These are phyloP conservation scores for Scomber japonicus DNA, from an alignment of 2,113 vertebrate genomes.

Conservation along the genomic window DNA sequence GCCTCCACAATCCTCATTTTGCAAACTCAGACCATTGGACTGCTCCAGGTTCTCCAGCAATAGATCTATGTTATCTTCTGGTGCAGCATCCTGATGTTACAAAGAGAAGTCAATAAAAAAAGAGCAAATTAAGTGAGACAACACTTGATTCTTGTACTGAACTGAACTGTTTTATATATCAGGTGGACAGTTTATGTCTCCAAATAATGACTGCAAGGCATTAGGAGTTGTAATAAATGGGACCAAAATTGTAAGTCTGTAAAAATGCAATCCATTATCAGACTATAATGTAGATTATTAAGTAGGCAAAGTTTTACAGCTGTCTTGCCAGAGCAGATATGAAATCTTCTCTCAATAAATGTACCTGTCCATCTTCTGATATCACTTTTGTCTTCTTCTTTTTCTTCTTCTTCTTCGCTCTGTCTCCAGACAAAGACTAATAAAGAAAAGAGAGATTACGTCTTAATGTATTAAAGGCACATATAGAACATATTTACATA, in stretches of 20 bases:
- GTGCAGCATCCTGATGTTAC: slow-evolving; percentile 74
- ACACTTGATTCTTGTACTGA: background rate
- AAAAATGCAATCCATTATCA: background rate
- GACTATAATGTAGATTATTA: background rate
- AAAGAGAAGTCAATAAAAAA: slow-evolving; percentile 3
- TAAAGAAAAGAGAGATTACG: slow-evolving; percentile 9
- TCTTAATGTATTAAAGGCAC: background rate
- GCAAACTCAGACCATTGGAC: slow-evolving; percentile 78
- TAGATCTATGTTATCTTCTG: slow-evolving; percentile 89
- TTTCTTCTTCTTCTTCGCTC: slow-evolving; percentile 91
- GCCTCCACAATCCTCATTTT: slow-evolving; percentile 74
- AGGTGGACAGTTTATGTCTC: background rate
- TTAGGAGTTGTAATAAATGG: background rate
- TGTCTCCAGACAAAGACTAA: slow-evolving; percentile 78
- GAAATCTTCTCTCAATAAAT: background rate
- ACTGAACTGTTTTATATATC: background rate
- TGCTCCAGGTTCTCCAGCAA: slow-evolving; percentile 90
- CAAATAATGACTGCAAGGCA: background rate
- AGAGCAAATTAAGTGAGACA: background rate
- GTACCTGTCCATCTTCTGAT: slow-evolving; percentile 84
- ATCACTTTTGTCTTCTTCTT: slow-evolving; percentile 91
- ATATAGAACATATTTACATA: background rate
- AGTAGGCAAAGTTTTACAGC: background rate
- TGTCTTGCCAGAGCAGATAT: background rate
- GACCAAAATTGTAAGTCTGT: background rate